These are phyloP conservation scores for Herpailurus yagouaroundi DNA, from an alignment of 2,113 vertebrate genomes.

Conservation along the genomic window DNA sequence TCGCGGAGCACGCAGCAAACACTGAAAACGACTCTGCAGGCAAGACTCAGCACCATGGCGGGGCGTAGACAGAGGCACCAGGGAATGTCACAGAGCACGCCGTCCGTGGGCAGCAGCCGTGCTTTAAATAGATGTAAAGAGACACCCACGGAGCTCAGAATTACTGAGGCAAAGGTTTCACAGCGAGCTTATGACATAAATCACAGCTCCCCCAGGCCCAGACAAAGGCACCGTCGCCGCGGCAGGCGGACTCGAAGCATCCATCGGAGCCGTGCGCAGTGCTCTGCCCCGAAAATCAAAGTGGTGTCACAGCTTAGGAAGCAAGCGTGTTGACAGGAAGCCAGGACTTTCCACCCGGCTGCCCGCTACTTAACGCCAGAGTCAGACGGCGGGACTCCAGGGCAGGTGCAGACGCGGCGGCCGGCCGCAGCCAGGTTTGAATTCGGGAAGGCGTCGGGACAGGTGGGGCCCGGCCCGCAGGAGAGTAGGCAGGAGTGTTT, in stretches of 20 bases:
- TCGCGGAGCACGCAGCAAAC: background rate
- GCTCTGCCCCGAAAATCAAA: background rate
- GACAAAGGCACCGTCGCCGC: background rate
- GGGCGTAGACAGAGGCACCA: background rate
- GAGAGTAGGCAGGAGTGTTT: background rate
- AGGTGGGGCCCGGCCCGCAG: background rate
- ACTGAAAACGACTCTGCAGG: background rate
- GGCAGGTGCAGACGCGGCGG: background rate
- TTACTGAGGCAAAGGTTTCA: constrained; percentile 67
- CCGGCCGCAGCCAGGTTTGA: background rate
- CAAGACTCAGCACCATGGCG: background rate
- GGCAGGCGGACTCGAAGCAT: background rate
- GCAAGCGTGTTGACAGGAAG: background rate
- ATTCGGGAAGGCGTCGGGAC: background rate
- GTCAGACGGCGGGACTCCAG: fast-evolving
- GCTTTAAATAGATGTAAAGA: constrained; percentile 64
- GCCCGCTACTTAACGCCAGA: background rate
- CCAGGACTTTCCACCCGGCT: background rate
- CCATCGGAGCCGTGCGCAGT: background rate
- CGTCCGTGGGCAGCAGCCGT: constrained; percentile 11
- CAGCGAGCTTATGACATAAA: constrained; percentile 67
- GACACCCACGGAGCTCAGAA: constrained; percentile 65
- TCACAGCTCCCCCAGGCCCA: constrained; percentile 36
- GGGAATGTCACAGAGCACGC: constrained; percentile 12
- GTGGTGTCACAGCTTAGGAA: background rate